phyloP scores from a whole-genome alignment of 2,797 vertebrate genomes.

The Hydrolagus colliei region DNA sequence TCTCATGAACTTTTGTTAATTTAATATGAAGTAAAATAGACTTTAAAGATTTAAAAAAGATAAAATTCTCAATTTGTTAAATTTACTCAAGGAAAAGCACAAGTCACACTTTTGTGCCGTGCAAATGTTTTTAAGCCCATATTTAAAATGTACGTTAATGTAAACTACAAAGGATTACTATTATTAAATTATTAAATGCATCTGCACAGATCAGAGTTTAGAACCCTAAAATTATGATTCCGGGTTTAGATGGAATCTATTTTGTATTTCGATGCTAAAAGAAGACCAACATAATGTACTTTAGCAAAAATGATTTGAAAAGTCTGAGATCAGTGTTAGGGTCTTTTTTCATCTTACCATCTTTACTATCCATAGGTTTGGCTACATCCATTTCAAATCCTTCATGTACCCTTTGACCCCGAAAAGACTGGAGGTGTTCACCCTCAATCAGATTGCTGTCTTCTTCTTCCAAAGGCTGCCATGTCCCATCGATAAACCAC shows the following conservation, averaged over 20 bases:
- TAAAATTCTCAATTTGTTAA: neutral
- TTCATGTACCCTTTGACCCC: slow-evolving; percentile 82
- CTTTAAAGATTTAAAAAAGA: neutral
- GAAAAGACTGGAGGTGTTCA: slow-evolving; percentile 83
- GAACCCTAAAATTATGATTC: neutral
- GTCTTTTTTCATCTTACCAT: slow-evolving; percentile 68
- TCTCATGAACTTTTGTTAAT: neutral
- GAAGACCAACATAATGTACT: neutral
- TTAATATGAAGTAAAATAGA: neutral
- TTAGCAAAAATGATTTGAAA: neutral
- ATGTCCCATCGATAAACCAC: slow-evolving; percentile 93
- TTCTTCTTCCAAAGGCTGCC: slow-evolving; percentile 91
- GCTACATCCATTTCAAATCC: slow-evolving; percentile 81
- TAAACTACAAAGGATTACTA: neutral
- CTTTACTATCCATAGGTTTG: slow-evolving; percentile 84
- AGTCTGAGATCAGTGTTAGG: slow-evolving; percentile 2
- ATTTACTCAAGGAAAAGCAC: neutral
- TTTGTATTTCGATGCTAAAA: neutral
- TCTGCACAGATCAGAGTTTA: slow-evolving; percentile 1
- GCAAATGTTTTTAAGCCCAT: neutral
- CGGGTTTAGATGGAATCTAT: neutral
- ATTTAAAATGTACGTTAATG: neutral
- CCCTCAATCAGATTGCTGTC: slow-evolving; percentile 89
- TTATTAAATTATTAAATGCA: neutral
- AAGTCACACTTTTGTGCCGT: neutral